These are phyloP conservation scores for Oenanthe oenanthe DNA, from an alignment of 2,113 vertebrate species.

Conservation along the genomic window DNA sequence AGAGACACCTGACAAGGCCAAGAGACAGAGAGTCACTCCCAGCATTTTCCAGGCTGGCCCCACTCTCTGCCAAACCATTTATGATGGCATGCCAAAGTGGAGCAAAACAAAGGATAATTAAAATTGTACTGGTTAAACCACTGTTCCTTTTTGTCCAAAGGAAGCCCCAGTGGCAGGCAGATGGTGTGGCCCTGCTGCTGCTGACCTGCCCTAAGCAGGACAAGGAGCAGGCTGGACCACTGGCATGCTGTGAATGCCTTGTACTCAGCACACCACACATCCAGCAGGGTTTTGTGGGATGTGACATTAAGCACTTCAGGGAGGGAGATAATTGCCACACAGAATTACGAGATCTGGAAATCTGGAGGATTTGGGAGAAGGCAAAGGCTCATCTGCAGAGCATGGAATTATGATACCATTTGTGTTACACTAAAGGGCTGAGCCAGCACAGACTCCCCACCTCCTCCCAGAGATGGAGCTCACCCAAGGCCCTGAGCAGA, in stretches of 20 bases:
- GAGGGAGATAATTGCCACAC: background rate
- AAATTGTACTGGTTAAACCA: background rate
- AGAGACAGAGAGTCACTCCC: background rate
- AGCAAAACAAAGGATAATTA: background rate
- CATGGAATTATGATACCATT: background rate
- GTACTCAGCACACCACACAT: background rate
- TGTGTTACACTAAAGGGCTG: background rate
- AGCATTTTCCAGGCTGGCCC: background rate
- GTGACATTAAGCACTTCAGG: background rate
- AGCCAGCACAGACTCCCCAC: background rate
- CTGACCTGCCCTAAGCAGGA: background rate
- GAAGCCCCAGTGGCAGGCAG: background rate
- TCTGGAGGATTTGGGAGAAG: background rate
- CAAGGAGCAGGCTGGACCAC: background rate
- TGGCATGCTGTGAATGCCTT: fast-evolving
- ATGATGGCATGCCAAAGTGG: background rate
- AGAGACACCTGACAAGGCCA: fast-evolving
- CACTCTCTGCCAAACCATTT: background rate
- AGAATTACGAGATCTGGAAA: background rate
- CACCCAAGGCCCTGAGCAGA: constrained; percentile 31
- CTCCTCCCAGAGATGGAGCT: constrained; percentile 4
- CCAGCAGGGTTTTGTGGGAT: background rate
- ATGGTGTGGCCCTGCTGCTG: background rate
- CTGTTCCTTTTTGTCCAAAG: background rate
- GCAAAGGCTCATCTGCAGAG: background rate